Base-by-base conservation (phyloP, 2,888 invertebrate genomes). In the Caenorhabditis sp. region DNA sequence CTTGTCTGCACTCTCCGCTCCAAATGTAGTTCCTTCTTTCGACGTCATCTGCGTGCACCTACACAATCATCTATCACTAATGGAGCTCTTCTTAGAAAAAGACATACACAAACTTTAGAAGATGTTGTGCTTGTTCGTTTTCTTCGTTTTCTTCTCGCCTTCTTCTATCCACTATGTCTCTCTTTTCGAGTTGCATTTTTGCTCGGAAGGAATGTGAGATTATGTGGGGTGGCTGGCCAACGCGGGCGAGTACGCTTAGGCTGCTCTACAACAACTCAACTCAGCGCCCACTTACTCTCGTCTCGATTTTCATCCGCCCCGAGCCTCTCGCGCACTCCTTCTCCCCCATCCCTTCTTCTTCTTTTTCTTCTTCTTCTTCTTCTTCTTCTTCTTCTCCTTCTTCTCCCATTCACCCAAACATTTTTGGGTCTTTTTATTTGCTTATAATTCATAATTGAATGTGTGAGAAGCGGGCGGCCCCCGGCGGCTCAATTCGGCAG, bases 271-370 rank as follows among this genome's bases (percentile, higher is more conserved):
- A 70, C 70, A 70, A 70, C 70, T 70, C 70, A 70, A 70, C 70
- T 70, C 70, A 35, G 71, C 62, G 62, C 62, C 56, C 71, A 71
- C 71, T 71, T 71, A 71, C 62, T 71, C 62, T 52, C 61, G 61
- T 71, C 71, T 71, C 71, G 71, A 62, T 71, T 71, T 62, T 71
- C 62, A 62, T 71, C 55, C 68, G 48, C 43, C 20, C 27, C 37
- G 32, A n/a, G 22, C 30, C 52, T 32, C 27, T 52, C 41, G 13
- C 62, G n/a, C 56, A 45, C 48, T 50, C 52, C 24, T 24, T 39
- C 41, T 22, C 50, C 22, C 37, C 37, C 26, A 35, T 24, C 61
- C 5, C 43, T 15, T 11, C 62, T 13, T 15, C 72, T 39, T 62
- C 32, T 45, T 59, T 50, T 56, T 55, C 48, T 48, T 48, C 59